These are phyloP conservation scores for Autographa gamma DNA, from an alignment of 2,888 invertebrate species.

Conservation along the genomic window DNA sequence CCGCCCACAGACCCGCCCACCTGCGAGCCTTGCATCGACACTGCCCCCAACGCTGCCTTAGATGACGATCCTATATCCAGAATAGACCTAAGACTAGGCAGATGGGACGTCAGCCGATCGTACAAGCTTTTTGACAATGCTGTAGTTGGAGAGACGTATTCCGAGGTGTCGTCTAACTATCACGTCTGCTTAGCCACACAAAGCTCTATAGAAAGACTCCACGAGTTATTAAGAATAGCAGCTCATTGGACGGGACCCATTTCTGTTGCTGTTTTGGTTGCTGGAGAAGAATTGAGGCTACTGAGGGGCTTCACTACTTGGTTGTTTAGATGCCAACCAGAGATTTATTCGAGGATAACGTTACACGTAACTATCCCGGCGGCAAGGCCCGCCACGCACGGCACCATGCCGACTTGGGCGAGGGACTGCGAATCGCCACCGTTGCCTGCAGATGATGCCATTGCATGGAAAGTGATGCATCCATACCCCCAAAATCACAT, in stretches of 20 bases:
- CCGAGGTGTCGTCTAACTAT: constrained; percentile 88
- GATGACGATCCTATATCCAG: constrained; percentile 87
- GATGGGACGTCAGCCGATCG: constrained; percentile 92
- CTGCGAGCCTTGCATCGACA: constrained; percentile 80
- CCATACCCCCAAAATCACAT: constrained; percentile 97
- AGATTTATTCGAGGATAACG: constrained; percentile 92
- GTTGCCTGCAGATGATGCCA: constrained; percentile 90
- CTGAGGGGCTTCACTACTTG: constrained; percentile 93
- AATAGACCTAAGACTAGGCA: constrained; percentile 91
- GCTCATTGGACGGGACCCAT: constrained; percentile 96
- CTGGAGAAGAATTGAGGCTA: constrained; percentile 93
- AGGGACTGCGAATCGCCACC: constrained; percentile 92
- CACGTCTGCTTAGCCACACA: constrained; percentile 95
- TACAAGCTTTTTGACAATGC: constrained; percentile 93
- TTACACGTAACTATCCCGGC: constrained; percentile 93
- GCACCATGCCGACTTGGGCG: constrained; percentile 88
- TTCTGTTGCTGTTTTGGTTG: constrained; percentile 94
- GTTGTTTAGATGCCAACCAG: constrained; percentile 92
- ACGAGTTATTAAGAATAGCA: constrained; percentile 93
- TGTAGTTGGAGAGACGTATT: constrained; percentile 91
- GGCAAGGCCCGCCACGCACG: constrained; percentile 90
- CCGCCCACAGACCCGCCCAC: constrained; percentile 70
- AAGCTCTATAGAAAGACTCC: constrained; percentile 94
- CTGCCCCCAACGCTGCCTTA: constrained; percentile 65
- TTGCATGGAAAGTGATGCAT: constrained; percentile 92